Evolutionary conservation across 1,140 invertebrate genomes (phyloP).

Genomic region (Pseudomyrmex cubaensis): DNA sequence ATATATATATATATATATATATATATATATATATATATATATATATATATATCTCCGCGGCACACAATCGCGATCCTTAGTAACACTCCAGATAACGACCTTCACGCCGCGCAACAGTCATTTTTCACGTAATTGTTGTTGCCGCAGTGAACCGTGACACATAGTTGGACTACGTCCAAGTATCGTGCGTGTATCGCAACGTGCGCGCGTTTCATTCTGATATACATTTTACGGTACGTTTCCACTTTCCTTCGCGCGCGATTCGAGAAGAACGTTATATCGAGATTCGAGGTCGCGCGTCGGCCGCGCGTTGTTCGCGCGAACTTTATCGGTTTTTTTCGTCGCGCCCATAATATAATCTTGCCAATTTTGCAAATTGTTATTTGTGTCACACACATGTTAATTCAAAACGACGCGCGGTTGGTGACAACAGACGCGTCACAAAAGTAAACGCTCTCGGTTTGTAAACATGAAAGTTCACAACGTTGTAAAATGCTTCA

Average conservation of each 20-base stretch:
- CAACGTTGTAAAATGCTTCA: too few relatives aligned
- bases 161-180: slow-evolving; percentile 20
- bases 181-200: slow-evolving; percentile 24
- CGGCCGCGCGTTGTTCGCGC: background rate
- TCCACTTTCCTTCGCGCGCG: slow-evolving; percentile 36
- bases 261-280: slow-evolving; percentile 32
- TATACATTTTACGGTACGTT: slow-evolving; percentile 39
- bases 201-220: slow-evolving; percentile 46
- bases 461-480: too few relatives aligned
- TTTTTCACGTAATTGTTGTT: slow-evolving; percentile 63
- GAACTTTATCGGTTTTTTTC: slow-evolving; percentile 32
- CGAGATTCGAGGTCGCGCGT: slow-evolving; percentile 36
- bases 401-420: too few relatives aligned
- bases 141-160: slow-evolving; percentile 63
- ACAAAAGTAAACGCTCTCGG: too few relatives aligned
- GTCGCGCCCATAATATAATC: background rate
- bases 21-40: too few relatives aligned
- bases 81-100: slow-evolving; percentile 43
- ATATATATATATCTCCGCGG: too few relatives aligned
- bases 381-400: too few relatives aligned
- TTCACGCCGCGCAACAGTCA: slow-evolving; percentile 56
- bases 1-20: too few relatives aligned
- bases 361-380: background rate
- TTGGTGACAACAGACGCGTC: too few relatives aligned
- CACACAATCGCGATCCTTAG: slow-evolving; percentile 50